Evolutionary conservation across 2,888 invertebrate species (phyloP).

Genomic region (Patella caerulea): DNA sequence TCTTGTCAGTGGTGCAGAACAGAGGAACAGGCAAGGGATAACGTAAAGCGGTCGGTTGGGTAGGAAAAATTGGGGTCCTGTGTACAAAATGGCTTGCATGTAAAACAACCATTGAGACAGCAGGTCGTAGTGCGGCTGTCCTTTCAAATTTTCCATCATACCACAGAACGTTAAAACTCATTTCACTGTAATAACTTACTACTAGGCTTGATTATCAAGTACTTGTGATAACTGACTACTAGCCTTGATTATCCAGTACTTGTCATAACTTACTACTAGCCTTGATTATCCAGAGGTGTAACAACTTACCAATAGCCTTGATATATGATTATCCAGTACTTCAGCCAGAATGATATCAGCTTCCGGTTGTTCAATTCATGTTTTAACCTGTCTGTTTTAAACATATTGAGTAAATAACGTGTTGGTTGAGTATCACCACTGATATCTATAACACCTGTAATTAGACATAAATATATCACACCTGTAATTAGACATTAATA

Average conservation of each 20-base stretch:
- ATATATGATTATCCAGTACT: conserved; percentile 77
- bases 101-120: too few relatives aligned
- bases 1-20: too few relatives aligned
- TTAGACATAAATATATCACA: conserved; percentile 6
- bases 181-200: neutral
- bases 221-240: too few relatives aligned
- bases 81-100: too few relatives aligned
- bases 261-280: too few relatives aligned
- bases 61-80: too few relatives aligned
- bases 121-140: neutral
- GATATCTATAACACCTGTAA: conserved; percentile 75
- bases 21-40: too few relatives aligned
- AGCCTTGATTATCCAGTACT: too few relatives aligned
- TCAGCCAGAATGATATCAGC: conserved; percentile 75
- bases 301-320: conserved; percentile 75
- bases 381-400: conserved; percentile 75
- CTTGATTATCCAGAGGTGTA: too few relatives aligned
- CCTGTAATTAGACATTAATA: neutral
- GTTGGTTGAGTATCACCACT: conserved; percentile 73
- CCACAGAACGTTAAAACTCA: neutral
- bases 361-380: conserved; percentile 66
- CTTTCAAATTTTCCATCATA: neutral
- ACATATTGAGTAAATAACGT: conserved; percentile 75
- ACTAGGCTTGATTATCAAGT: too few relatives aligned
- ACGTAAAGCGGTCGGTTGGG: too few relatives aligned